Base-by-base conservation (phyloP, 2,113 vertebrate genomes). In the Chaetops frenatus region DNA sequence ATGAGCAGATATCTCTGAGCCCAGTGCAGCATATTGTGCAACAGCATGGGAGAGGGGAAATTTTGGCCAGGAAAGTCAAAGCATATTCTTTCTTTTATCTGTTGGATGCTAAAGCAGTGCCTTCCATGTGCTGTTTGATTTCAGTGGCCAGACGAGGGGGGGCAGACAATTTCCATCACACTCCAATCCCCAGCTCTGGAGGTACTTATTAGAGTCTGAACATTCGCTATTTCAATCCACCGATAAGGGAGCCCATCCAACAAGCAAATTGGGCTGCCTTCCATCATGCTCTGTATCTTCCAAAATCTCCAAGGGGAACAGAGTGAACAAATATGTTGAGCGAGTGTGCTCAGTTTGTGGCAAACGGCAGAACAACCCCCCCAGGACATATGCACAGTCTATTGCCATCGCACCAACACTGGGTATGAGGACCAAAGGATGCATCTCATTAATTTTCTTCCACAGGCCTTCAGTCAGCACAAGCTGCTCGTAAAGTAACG, bases 11-110 rank as follows among this genome's bases (percentile, higher is more conserved):
- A 70, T 5, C 40, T 82, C 71, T 60, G 51, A 96, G 94, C 67
- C 79, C 76, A 90, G 81, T 14, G 42, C 36, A 86, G 90, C 92
- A 92, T 96, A 95, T 95, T 96, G 90, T 90, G 72, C 60, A 95
- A 95, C 94, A 96, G 95, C 91, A 95, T 96, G 96, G 40, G 71
- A 92, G 74, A 90, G 86, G 61, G 88, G 72, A 86, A 88, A 94
- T 96, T 96, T 86, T 94, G 93, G 94, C 92, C 94, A 81, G 86
- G 56, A 90, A 95, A 95, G 95, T 81, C 83, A 90, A 88, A 96
- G 79, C 92, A 95, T 94, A 95, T 95, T 95, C 90, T 91, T 95
- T 90, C 87, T 94, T 91, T 91, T 94, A 92, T 90, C 92, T 94
- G 67, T 83, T 94, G 90, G 90, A 92, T 90, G 76, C 45, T 86